A percentile compares a stretch with the other conserved stretches of the same genome.
phyloP scores from a whole-genome alignment of 2,888 invertebrate species.

The Cylindroiulus punctatus region DNA sequence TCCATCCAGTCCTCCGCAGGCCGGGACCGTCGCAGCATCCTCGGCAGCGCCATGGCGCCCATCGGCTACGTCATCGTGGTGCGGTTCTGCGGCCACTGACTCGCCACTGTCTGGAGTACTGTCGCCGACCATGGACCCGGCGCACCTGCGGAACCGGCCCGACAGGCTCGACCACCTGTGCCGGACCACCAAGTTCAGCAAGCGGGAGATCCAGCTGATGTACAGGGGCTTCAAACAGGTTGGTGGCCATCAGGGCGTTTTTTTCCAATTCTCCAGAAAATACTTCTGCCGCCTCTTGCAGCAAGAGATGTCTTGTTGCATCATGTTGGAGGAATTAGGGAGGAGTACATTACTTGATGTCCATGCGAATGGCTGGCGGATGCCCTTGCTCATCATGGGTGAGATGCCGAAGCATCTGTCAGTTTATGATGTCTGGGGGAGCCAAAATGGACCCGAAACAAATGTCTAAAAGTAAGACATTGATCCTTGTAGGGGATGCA shows the following conservation, averaged over 20 bases:
- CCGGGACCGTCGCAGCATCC: background rate
- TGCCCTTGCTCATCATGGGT: too few species aligned
- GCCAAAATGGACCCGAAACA: too few species aligned
- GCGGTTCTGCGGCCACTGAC: background rate
- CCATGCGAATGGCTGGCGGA: too few species aligned
- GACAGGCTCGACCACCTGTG: slow-evolving; percentile 82
- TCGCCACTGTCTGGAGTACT: background rate
- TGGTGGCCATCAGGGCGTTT: background rate
- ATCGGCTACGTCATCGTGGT: background rate
- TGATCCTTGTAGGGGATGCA: too few species aligned
- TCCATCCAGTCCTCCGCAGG: background rate
- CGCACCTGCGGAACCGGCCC: slow-evolving; percentile 72
- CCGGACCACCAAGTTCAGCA: slow-evolving; percentile 80
- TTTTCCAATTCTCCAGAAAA: background rate
- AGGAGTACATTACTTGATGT: too few species aligned
- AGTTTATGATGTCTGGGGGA: too few species aligned
- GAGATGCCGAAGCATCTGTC: too few species aligned
- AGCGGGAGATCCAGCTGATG: slow-evolving; percentile 87
- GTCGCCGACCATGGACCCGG: background rate
- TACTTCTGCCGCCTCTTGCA: too few species aligned
- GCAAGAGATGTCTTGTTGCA: too few species aligned
- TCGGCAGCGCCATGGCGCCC: slow-evolving; percentile 2
- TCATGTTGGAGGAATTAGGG: too few species aligned
- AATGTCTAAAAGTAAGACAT: too few species aligned
- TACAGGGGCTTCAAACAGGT: slow-evolving; percentile 92